Percentiles rank a stretch among this genome's conserved stretches.
These are phyloP conservation scores for Eledone cirrhosa DNA, from an alignment of 2,888 invertebrate species.

Conservation along the genomic window DNA sequence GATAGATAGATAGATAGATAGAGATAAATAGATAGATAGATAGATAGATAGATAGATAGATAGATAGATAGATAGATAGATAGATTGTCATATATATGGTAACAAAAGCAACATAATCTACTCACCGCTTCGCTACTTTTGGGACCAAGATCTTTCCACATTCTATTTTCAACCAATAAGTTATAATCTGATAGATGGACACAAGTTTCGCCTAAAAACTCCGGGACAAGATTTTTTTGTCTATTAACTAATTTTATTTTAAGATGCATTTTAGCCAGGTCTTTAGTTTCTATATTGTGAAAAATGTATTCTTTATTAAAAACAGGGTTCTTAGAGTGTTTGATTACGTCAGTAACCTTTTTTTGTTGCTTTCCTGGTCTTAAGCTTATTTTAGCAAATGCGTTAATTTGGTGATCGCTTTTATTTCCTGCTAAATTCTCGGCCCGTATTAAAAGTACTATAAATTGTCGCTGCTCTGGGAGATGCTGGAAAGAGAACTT, in stretches of 20 bases:
- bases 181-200: slow-evolving; percentile 65
- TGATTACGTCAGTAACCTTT: slow-evolving; percentile 61
- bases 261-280: slow-evolving; percentile 62
- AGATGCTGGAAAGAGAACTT: slow-evolving; percentile 67
- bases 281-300: slow-evolving; percentile 64
- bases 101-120: no score
- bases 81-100: no score
- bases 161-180: slow-evolving; percentile 65
- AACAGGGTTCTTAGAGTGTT: slow-evolving; percentile 63
- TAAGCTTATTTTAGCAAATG: slow-evolving; percentile 65
- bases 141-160: slow-evolving; percentile 66
- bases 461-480: slow-evolving; percentile 65
- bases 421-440: slow-evolving; percentile 64
- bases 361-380: slow-evolving; percentile 67
- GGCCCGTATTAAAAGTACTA: slow-evolving; percentile 61
- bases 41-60: no score
- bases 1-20: no score
- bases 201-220: slow-evolving; percentile 65
- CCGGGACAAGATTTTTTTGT: slow-evolving; percentile 60
- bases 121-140: slow-evolving; percentile 49
- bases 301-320: slow-evolving; percentile 67
- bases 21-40: no score
- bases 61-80: no score
- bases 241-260: slow-evolving; percentile 65
- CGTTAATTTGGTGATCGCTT: slow-evolving; percentile 62